Conservation (phyloP, 2,888 invertebrate genomes). For the Galerucella pusilla region DNA sequence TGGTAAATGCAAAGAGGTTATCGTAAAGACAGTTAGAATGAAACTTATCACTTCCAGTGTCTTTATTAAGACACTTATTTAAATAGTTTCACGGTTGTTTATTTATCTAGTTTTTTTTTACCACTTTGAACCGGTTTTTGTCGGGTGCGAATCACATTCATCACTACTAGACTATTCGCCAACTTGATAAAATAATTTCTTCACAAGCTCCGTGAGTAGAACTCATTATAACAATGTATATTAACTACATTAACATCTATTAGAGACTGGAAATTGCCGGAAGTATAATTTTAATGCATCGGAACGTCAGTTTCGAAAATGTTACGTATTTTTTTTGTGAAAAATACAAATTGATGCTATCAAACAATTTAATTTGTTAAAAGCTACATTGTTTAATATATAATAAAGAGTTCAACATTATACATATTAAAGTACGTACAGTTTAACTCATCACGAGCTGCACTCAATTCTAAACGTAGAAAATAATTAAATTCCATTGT, state of each 20-base stretch:
- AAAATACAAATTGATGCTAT: too few relatives aligned
- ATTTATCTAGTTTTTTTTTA: background rate
- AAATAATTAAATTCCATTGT: too few relatives aligned
- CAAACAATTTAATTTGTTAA: too few relatives aligned
- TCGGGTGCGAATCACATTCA: background rate
- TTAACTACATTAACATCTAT: background rate
- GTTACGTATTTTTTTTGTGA: too few relatives aligned
- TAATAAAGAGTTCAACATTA: too few relatives aligned
- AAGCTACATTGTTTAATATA: too few relatives aligned
- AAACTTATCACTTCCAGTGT: background rate
- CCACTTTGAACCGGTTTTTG: background rate
- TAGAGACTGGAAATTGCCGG: background rate
- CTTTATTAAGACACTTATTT: background rate
- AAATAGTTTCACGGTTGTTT: background rate
- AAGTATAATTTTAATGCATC: background rate
- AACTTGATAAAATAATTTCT: constrained; percentile 1
- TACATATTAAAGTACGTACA: too few relatives aligned
- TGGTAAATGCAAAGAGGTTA: too few relatives aligned
- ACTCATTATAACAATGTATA: constrained; percentile 1
- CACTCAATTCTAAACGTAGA: too few relatives aligned
- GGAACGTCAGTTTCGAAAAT: background rate
- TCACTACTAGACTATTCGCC: background rate
- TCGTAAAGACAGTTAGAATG: background rate
- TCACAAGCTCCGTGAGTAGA: background rate
- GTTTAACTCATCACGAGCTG: too few relatives aligned